Base-by-base conservation (phyloP, 1,140 invertebrate genomes). In the Hycleus cichorii region DNA sequence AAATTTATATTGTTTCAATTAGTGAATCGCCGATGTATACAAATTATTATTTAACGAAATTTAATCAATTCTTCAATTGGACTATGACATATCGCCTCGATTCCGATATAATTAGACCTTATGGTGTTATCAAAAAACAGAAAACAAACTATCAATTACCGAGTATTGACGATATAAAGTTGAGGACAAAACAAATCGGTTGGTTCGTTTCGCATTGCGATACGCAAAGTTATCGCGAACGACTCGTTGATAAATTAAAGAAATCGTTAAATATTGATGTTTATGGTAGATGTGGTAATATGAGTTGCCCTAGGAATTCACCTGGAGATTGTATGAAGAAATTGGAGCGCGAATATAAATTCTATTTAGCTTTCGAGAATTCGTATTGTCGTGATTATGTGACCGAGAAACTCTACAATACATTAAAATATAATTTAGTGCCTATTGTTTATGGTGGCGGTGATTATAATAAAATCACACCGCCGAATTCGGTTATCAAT, bases 321-420 rank as follows among this genome's bases (percentile, higher is more conserved):
- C 72, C 73, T 49, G 59, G 68, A 0, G 60, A 56, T 18, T 79
- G 77, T 42, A 77, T 76, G 38, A 56, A 73, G 3, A 68, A 72
- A 60, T 57, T 83, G 8, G 70, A 75, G 59, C 65, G 70, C 4
- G 63, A 76, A 4, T 86, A 86, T 68, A 78, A 77, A 62, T 86
- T 85, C 66, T 87, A 87, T 68, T 69, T 88, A 26, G 77, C 84
- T 0, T 86, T 88, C 55, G 83, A 87, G 66, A 86, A 87, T 62
- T 75, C 78, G 3, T 56, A 74, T 1, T 78, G 77, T 60, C 69
- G 60, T 3, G 81, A 82, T 60, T 83, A 83, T 61, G 70, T 83
- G 2, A 83, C 82, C 1, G 81, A 83, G 63, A 83, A 83, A 64
- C 73, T 85, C 4, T 84, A 75, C 62, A 68, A 58, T 3, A 62